Conservation (phyloP, 2,113 vertebrate species). For the Anolis carolinensis region DNA sequence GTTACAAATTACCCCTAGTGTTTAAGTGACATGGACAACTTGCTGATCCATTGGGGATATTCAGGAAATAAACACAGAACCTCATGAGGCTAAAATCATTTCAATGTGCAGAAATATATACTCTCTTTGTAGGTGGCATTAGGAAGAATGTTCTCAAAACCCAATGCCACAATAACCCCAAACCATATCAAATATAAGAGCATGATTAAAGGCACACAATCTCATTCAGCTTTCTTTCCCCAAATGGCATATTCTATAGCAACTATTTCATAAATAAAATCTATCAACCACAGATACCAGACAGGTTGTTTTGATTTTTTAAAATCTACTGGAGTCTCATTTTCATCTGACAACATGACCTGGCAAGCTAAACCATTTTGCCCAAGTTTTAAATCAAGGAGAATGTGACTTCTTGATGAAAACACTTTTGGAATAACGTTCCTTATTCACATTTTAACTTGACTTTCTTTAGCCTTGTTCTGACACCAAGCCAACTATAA, state of each 20-base stretch:
- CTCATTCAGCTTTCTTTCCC: neutral
- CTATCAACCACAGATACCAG: conserved; percentile 14
- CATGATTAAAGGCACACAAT: conserved; percentile 46
- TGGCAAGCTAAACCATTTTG: conserved; percentile 17
- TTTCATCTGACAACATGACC: conserved; percentile 18
- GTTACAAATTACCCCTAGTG: neutral
- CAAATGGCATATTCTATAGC: conserved; percentile 8
- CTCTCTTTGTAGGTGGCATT: conserved; percentile 39
- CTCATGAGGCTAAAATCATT: conserved; percentile 23
- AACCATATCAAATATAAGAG: conserved; percentile 37
- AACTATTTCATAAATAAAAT: neutral
- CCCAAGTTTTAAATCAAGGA: conserved; percentile 28
- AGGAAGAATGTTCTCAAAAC: conserved; percentile 38
- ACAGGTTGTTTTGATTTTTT: neutral
- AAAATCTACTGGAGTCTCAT: neutral
- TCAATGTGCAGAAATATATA: neutral
- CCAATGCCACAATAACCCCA: conserved; percentile 44
- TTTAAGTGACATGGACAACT: neutral
- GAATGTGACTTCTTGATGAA: conserved; percentile 25
- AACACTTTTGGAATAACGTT: conserved; percentile 29
- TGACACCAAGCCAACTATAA: conserved; percentile 29
- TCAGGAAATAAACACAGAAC: conserved; percentile 14
- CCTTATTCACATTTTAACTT: conserved; percentile 33
- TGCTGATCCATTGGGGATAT: conserved; percentile 7
- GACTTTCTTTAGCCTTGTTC: conserved; percentile 29